A percentile compares a stretch with the other conserved stretches of the same genome.
Conservation (phyloP, 2,113 vertebrate species). For the Microtus ochrogaster region DNA sequence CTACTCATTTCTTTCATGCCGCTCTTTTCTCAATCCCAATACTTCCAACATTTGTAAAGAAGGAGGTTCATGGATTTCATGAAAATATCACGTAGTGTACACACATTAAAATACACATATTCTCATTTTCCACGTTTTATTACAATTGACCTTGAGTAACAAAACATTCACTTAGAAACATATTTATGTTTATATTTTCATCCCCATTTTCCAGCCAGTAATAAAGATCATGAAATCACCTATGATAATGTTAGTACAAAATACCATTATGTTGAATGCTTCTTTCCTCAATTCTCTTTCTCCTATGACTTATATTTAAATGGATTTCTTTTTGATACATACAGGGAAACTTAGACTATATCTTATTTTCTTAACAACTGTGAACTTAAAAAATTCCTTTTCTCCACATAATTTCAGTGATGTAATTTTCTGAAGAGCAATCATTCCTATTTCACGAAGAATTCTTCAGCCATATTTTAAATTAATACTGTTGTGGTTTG, state of each 20-base stretch:
- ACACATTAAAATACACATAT: background rate
- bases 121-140: background rate
- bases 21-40: background rate
- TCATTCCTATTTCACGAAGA: background rate
- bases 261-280: background rate
- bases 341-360: background rate
- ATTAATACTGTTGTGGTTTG: background rate
- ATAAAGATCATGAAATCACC: background rate
- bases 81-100: background rate
- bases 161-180: constrained; percentile 23
- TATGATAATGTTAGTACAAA: background rate
- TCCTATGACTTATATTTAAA: background rate
- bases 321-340: background rate
- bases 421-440: constrained; percentile 17
- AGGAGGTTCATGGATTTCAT: background rate
- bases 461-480: background rate
- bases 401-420: background rate
- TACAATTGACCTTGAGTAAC: background rate
- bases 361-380: background rate
- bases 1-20: background rate
- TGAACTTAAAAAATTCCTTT: background rate
- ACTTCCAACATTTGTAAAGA: background rate
- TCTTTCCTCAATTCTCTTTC: background rate
- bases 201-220: background rate
- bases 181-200: background rate